Evolutionary conservation across 2,113 vertebrate genomes (phyloP), one percentile per base, ranked within the genome.

Genomic region (Crotalus viridis): DNA sequence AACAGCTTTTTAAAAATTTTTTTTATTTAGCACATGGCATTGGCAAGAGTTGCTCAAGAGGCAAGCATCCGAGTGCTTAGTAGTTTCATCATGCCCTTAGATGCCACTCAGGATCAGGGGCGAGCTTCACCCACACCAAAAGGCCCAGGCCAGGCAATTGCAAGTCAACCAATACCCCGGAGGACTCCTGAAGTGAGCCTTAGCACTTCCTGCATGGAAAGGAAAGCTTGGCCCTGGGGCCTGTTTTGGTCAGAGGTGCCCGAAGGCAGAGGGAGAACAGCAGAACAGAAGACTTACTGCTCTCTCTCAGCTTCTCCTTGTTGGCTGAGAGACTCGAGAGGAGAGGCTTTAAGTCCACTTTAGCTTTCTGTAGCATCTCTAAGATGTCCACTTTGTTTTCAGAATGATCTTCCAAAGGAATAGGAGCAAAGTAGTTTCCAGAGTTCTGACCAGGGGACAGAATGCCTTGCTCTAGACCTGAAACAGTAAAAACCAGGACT

Each of bases 371-470:
- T 94, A 99, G 98, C 96, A 99, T 98, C 96, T 99, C 99, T 97
- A 99, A 97, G 96, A 99, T 99, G 97, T 99, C 99, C 97, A 99
- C 99, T 97, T 99, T 99, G 95, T 99, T 99, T 97, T 98, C 98
- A 95, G 98, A 97, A 95, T 97, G 97, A 90, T 99, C 99, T 97
- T 98, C 98, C 96, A 98, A 96, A 93, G 98, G 98, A 97, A 99
- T 99, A 91, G 99, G 99, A 97, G 98, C 99, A 98, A 99, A 99
- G 97, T 98, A 99, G 95, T 99, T 98, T 93, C 97, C 98, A 85
- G 98, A 98, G 93, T 98, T 98, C 95, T 99, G 98, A 95, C 97
- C 97, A 94, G 98, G 98, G 95, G 98, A 98, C n/a, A 98, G 97
- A 96, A 98, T 97, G 64, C 97, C 97, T 95, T 98, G 98, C 91